Evolutionary conservation across 2,888 invertebrate species (phyloP), one percentile per base, ranked within the genome.

Genomic region (Scaptomyza tumidula): DNA sequence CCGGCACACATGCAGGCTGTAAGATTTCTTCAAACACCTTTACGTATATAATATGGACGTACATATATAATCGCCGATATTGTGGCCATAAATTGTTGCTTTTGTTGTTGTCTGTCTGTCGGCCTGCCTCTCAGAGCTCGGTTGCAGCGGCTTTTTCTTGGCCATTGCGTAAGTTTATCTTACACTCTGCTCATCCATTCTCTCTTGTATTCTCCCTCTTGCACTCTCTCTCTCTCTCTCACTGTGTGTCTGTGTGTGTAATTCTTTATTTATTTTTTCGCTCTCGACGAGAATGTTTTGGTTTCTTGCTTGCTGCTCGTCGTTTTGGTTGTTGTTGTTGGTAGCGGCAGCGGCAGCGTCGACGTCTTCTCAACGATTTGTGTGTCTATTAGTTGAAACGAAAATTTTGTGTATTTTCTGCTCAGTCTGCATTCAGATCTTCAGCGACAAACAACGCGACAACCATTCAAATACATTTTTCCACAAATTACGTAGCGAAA

Each of bases 381-480:
- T 79, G 73, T 69, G 72, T 80, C 75, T 79, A 75, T 84, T 86
- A 80, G 74, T 71, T 88, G 78, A 83, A 74, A 76, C 76, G 71
- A 78, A 79, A 80, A 76, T 83, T 87, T 88, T 78, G 80, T 86
- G 78, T 81, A 74, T 87, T 90, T 87, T 75, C 86, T 78, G 77
- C 68, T 90, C 90, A 90, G 90, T 90, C 89, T 88, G 80, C 86
- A 81, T 89, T 90, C 84, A 90, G 90, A 90, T 88, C 88, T 88
- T 76, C 86, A 83, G 65, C 83, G 65, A 85, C 82, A 77, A 29
- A 54, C 19, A 58, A 65, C 71, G 65, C 63, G 64, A 55, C 24
- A 24, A 57, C 39, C 7, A 52, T 55, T 29, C 27, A 63, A 6
- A 27, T 13, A 29, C 27, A 24, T 44, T 43, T 43, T 53, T 54